These are phyloP conservation scores for Gorsachius goisagi DNA, from an alignment of 2,113 vertebrate species.

Conservation along the genomic window DNA sequence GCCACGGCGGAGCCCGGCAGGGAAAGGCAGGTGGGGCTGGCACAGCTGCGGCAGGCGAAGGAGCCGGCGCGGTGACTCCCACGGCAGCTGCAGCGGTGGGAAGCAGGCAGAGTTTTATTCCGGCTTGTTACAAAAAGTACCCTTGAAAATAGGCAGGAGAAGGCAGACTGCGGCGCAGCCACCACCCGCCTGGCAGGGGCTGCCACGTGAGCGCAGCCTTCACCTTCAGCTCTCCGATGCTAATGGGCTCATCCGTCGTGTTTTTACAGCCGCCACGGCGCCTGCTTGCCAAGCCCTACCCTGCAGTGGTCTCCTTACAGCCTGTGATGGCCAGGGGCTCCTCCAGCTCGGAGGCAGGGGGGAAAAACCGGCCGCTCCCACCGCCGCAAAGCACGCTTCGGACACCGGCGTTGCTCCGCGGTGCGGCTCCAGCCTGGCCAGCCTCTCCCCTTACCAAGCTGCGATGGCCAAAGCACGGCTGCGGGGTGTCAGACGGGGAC, in stretches of 20 bases:
- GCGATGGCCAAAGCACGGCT: background rate
- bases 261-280: background rate
- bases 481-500: background rate
- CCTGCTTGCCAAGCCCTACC: background rate
- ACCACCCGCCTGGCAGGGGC: background rate
- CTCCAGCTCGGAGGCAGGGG: background rate
- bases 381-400: rapidly evolving
- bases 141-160: background rate
- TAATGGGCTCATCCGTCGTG: background rate
- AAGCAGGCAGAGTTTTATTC: background rate
- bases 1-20: background rate
- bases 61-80: background rate
- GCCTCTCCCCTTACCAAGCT: background rate
- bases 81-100: background rate
- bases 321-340: rapidly evolving
- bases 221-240: background rate
- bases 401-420: rapidly evolving
- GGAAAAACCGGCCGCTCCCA: background rate
- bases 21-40: background rate
- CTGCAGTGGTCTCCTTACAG: background rate
- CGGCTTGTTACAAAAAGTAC: background rate
- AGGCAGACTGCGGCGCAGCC: background rate
- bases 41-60: background rate
- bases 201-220: background rate
- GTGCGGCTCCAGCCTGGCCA: background rate